These are phyloP conservation scores for Nothocercus nigrocapillus DNA, from an alignment of 2,113 vertebrate genomes.

Conservation along the genomic window DNA sequence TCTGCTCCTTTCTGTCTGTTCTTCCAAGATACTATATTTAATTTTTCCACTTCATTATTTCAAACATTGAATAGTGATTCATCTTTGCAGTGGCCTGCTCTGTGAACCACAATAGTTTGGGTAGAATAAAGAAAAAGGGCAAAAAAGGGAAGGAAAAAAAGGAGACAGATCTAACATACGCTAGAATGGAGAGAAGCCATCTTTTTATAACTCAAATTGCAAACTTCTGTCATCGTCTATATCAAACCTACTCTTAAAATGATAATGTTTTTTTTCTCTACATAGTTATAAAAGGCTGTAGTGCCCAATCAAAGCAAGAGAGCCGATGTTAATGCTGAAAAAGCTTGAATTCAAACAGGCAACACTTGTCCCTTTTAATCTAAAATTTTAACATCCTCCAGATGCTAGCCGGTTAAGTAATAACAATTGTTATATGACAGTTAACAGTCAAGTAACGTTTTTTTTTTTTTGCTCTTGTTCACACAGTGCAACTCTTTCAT, in stretches of 20 bases:
- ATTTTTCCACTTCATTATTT: slow-evolving; percentile 64
- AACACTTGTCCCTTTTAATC: slow-evolving; percentile 51
- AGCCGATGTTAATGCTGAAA: slow-evolving; percentile 7
- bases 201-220: slow-evolving; percentile 47
- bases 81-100: slow-evolving; percentile 47
- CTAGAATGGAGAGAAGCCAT: slow-evolving; percentile 47
- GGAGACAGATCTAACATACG: neutral
- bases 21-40: slow-evolving; percentile 60
- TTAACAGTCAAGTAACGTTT: neutral
- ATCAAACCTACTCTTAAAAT: slow-evolving; percentile 57
- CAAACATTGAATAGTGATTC: slow-evolving; percentile 50
- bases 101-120: slow-evolving; percentile 53
- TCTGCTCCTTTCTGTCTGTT: slow-evolving; percentile 5
- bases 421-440: slow-evolving; percentile 34
- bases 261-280: slow-evolving; percentile 40
- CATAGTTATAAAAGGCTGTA: slow-evolving; percentile 33
- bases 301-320: neutral
- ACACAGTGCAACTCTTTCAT: neutral
- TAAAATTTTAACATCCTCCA: slow-evolving; percentile 49
- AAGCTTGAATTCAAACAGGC: slow-evolving; percentile 34
- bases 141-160: slow-evolving; percentile 14
- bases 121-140: slow-evolving; percentile 20
- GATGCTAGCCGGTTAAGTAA: slow-evolving; percentile 42
- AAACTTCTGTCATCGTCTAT: slow-evolving; percentile 27
- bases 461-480: slow-evolving; percentile 22